phyloP scores from a whole-genome alignment of 2,113 vertebrate species.

The Cavia porcellus region DNA sequence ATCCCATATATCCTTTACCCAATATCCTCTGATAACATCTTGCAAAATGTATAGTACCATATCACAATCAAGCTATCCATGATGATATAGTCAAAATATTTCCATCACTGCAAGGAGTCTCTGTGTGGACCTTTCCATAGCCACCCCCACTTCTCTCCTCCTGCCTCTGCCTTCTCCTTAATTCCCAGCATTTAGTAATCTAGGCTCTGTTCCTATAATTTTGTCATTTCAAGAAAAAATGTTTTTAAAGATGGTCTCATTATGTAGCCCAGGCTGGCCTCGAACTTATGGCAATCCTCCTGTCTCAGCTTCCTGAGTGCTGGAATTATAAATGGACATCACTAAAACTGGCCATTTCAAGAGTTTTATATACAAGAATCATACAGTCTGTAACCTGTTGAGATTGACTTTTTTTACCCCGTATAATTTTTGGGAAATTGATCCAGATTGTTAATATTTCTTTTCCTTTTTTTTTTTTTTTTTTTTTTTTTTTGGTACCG shows the following conservation, averaged over 20 bases:
- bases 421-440: background rate
- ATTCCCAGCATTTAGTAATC: background rate
- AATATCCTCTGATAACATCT: background rate
- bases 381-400: no score
- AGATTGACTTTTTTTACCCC: background rate
- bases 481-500: no score
- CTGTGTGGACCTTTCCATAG: background rate
- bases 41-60: background rate
- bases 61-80: background rate
- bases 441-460: background rate
- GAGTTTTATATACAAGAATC: background rate
- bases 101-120: background rate
- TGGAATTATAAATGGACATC: background rate
- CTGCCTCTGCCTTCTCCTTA: background rate
- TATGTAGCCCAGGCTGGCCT: background rate
- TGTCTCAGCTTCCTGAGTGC: background rate
- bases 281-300: background rate
- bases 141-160: background rate
- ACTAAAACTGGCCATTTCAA: background rate
- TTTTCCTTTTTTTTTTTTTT: no score
- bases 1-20: background rate
- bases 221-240: background rate
- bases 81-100: background rate
- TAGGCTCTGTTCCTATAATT: background rate
- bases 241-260: background rate